Conservation (phyloP, 2,888 invertebrate species). For the Scelioninae gen. 2 region DNA sequence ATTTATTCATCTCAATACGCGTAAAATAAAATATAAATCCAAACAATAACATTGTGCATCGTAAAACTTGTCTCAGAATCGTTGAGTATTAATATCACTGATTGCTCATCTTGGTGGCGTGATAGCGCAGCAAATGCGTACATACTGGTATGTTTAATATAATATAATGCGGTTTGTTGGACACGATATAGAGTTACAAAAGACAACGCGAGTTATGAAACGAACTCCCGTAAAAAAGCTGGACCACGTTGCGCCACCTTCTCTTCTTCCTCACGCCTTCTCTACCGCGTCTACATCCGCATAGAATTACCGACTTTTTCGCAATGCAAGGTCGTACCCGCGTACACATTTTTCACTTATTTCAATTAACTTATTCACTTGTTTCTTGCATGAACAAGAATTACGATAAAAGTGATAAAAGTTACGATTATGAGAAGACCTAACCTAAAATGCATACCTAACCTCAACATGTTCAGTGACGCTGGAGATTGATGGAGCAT, state of each 20-base stretch:
- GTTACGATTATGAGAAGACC: too few relatives aligned
- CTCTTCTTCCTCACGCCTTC: constrained; percentile 50
- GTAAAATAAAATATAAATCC: too few relatives aligned
- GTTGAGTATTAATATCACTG: constrained; percentile 33
- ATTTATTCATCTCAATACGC: too few relatives aligned
- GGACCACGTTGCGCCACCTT: constrained; percentile 53
- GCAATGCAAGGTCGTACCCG: constrained; percentile 51
- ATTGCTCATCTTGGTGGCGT: constrained; percentile 32
- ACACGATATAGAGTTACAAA: constrained; percentile 63
- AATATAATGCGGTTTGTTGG: constrained; percentile 66
- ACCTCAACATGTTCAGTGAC: too few relatives aligned
- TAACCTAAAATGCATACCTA: too few relatives aligned
- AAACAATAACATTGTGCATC: background rate
- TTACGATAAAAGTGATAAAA: too few relatives aligned
- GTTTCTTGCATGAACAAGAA: background rate
- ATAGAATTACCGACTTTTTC: constrained; percentile 58
- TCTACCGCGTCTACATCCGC: constrained; percentile 53
- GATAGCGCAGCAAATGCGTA: constrained; percentile 46
- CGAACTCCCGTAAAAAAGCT: constrained; percentile 57
- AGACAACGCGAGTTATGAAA: constrained; percentile 63
- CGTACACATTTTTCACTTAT: constrained; percentile 27
- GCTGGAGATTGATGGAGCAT: too few relatives aligned
- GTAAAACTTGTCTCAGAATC: constrained; percentile 14
- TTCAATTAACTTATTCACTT: background rate
- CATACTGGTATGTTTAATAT: constrained; percentile 57